Percentiles rank a stretch among this genome's conserved stretches.
These are phyloP conservation scores for Alectura lathami DNA, from an alignment of 2,113 vertebrate genomes.

Conservation along the genomic window DNA sequence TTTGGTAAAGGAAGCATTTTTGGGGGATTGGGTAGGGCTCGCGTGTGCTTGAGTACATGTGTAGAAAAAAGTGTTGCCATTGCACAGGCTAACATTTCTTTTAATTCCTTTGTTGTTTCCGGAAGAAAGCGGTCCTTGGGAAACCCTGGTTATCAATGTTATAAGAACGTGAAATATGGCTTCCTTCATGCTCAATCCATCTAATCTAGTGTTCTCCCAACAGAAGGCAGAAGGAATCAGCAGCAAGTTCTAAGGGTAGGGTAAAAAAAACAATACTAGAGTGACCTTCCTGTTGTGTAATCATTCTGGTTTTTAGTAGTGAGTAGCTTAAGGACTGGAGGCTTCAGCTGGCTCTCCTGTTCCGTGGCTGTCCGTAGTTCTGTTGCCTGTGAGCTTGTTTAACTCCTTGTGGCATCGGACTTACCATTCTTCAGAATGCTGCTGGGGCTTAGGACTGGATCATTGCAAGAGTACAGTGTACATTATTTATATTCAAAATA, in stretches of 20 bases:
- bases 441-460: background rate
- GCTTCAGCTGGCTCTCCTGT: background rate
- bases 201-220: background rate
- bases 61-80: background rate
- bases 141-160: background rate
- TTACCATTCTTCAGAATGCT: background rate
- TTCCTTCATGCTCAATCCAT: background rate
- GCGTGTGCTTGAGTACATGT: background rate
- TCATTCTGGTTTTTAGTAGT: background rate
- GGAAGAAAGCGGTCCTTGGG: background rate
- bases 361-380: background rate
- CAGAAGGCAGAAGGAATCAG: background rate
- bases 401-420: background rate
- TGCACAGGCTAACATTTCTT: background rate
- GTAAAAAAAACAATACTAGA: background rate
- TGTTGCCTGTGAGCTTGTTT: background rate
- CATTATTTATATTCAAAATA: constrained; percentile 32
- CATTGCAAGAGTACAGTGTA: background rate
- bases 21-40: background rate
- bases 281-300: background rate
- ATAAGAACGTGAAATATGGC: background rate
- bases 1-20: background rate
- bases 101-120: background rate
- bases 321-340: background rate
- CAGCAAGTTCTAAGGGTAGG: background rate